Evolutionary conservation across 2,797 vertebrate genomes (phyloP).

Genomic region (Mormyrus proboscirostris): DNA sequence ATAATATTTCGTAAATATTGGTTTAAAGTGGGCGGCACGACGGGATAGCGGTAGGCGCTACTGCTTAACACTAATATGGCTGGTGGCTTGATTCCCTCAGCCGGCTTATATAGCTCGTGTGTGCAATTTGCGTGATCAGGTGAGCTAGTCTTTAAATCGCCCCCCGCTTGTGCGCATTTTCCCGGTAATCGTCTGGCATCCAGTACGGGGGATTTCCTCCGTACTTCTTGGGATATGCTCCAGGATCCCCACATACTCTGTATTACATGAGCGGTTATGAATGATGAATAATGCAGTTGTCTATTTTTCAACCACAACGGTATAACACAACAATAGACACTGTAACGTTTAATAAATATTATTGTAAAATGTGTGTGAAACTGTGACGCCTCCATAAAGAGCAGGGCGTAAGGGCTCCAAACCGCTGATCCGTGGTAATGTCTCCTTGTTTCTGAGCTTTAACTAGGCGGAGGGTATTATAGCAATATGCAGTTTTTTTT

Average conservation of each 20-base stretch:
- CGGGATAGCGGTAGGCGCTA: background rate
- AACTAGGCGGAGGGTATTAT: background rate
- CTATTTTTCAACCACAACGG: background rate
- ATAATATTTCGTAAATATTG: background rate
- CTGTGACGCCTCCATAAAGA: background rate
- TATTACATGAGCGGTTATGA: background rate
- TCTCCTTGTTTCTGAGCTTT: background rate
- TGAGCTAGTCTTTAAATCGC: background rate
- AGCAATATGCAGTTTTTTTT: background rate
- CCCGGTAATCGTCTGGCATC: background rate
- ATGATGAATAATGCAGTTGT: background rate
- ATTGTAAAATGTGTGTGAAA: background rate
- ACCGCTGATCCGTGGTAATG: background rate
- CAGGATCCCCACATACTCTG: background rate
- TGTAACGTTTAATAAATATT: background rate
- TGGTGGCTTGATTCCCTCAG: background rate
- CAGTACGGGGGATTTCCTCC: background rate
- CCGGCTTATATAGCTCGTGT: background rate
- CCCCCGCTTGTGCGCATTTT: background rate
- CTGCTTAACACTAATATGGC: background rate
- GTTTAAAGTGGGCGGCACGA: background rate
- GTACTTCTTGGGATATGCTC: background rate
- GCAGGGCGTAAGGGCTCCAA: background rate
- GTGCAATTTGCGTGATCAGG: background rate
- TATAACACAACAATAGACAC: background rate